phyloP scores from a whole-genome alignment of 2,888 invertebrate genomes.

The Nasonovia ribisnigri region DNA sequence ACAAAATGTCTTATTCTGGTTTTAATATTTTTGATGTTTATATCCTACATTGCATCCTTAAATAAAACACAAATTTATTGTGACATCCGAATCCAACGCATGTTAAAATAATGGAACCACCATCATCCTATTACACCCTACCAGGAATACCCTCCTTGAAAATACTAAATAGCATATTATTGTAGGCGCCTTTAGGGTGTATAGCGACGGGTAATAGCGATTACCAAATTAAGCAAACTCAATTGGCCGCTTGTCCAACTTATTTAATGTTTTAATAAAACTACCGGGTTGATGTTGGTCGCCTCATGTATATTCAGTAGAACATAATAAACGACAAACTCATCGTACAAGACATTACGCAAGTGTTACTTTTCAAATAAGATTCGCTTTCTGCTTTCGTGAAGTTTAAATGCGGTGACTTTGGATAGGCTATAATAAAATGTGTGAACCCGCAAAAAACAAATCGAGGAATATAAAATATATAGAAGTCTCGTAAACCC shows the following conservation, averaged over 20 bases:
- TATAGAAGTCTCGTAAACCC: background rate
- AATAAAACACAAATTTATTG: background rate
- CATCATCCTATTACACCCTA: background rate
- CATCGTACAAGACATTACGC: background rate
- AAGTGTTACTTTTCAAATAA: background rate
- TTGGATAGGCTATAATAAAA: background rate
- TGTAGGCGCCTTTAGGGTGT: background rate
- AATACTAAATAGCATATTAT: background rate
- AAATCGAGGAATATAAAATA: background rate
- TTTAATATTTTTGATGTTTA: background rate
- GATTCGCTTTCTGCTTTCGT: background rate
- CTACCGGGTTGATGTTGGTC: background rate
- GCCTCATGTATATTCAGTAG: background rate
- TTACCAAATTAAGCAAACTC: background rate
- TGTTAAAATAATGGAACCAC: background rate
- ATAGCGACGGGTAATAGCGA: background rate
- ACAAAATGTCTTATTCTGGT: background rate
- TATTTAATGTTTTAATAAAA: background rate
- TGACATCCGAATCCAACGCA: background rate
- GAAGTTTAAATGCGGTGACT: background rate
- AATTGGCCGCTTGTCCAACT: slow-evolving; percentile 1
- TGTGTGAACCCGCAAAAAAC: background rate
- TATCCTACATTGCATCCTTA: background rate
- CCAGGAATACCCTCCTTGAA: background rate
- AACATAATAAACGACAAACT: background rate